A percentile compares a stretch with the other conserved stretches of the same genome.
These are phyloP conservation scores for Grantiella picta DNA, from an alignment of 2,113 vertebrate species.

Conservation along the genomic window DNA sequence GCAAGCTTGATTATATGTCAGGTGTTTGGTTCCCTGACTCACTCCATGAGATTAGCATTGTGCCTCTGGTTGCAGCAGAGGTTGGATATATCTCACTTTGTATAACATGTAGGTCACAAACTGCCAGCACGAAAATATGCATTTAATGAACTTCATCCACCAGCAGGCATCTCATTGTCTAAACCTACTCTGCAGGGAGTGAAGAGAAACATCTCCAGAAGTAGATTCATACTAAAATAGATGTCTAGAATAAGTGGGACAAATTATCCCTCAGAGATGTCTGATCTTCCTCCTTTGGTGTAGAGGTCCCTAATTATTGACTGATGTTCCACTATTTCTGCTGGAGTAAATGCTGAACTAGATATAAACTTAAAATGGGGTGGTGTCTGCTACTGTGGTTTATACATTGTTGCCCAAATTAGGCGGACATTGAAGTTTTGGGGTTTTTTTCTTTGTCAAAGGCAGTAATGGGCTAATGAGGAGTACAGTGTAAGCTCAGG, in stretches of 20 bases:
- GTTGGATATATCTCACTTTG: background rate
- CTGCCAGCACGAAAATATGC: background rate
- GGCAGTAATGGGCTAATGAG: background rate
- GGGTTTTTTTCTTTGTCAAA: background rate
- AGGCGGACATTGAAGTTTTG: background rate
- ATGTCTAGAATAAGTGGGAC: constrained; percentile 20
- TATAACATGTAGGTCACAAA: constrained; percentile 8
- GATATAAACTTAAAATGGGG: background rate
- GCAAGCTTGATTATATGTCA: background rate
- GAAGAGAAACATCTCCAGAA: background rate
- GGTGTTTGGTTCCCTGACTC: background rate
- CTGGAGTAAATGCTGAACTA: background rate
- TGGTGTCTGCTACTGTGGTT: background rate
- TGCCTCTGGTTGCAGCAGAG: background rate
- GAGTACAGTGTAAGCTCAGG: background rate
- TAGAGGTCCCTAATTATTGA: background rate
- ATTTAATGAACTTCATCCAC: background rate
- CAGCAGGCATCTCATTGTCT: background rate
- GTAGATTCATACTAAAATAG: background rate
- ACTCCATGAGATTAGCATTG: background rate
- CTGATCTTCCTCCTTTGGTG: background rate
- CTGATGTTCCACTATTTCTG: background rate
- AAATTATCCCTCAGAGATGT: constrained; percentile 1
- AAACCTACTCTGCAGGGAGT: background rate
- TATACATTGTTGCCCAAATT: background rate